Percentiles rank a stretch among this genome's conserved stretches.
phyloP scores from a whole-genome alignment of 1,140 invertebrate genomes.

The Archegozetes longisetosus region DNA sequence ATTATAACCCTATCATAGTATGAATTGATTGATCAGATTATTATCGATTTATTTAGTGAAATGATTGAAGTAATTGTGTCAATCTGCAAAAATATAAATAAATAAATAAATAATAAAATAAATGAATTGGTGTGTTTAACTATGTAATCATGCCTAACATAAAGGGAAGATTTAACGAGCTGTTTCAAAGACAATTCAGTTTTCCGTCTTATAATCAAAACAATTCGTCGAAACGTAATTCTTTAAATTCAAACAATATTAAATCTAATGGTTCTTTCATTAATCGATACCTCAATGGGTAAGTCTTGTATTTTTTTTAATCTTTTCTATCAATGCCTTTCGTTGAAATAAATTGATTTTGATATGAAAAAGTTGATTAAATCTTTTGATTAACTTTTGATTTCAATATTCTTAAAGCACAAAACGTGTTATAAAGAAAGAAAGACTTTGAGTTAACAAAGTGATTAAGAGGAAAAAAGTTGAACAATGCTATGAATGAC shows the following conservation, averaged over 20 bases:
- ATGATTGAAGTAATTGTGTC: too few species aligned
- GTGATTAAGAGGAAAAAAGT: not conserved
- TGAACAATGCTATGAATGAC: too few species aligned
- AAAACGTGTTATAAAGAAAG: not conserved
- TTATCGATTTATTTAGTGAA: too few species aligned
- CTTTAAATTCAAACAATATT: not conserved
- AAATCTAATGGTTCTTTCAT: slow-evolving; percentile 15
- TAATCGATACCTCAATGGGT: slow-evolving; percentile 50
- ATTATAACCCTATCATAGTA: too few species aligned
- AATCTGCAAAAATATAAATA: too few species aligned
- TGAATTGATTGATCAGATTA: too few species aligned
- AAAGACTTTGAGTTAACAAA: not conserved
- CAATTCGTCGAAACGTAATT: not conserved
- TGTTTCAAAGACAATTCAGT: not conserved
- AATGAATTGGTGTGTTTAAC: too few species aligned
- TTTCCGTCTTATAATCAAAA: not conserved
- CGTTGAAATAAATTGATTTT: slow-evolving; percentile 12
- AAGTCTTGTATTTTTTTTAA: too few species aligned
- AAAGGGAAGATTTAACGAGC: not conserved
- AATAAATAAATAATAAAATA: too few species aligned
- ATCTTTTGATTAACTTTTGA: not conserved
- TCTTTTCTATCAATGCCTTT: too few species aligned
- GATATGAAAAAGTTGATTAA: not conserved
- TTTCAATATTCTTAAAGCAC: not conserved
- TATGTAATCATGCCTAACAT: not conserved